phyloP scores from a whole-genome alignment of 2,888 invertebrate species.

The Zeuzera pyrina region DNA sequence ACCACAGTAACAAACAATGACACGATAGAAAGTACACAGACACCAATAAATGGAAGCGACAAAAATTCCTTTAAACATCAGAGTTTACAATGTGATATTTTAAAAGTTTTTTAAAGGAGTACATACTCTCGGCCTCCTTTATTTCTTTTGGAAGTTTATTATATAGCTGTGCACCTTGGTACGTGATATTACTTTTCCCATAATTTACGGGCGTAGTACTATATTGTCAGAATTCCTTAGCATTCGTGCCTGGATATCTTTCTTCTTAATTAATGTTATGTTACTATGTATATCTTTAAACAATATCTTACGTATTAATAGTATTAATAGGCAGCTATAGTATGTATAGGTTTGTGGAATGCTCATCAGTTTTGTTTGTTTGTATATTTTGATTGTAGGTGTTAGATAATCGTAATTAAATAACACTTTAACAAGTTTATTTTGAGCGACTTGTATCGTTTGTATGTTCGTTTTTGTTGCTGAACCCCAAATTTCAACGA shows the following conservation, averaged over 20 bases:
- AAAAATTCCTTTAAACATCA: no score
- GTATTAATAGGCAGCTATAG: not conserved
- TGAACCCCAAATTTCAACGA: constrained; percentile 2
- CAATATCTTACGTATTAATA: constrained; percentile 1
- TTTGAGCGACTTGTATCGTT: constrained; percentile 1
- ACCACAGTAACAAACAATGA: no score
- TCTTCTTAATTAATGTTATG: no score
- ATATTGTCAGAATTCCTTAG: no score
- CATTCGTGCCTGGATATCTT: no score
- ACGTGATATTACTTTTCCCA: not conserved
- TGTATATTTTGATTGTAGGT: constrained; percentile 1
- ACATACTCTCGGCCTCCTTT: no score
- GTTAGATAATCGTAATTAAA: constrained; percentile 1
- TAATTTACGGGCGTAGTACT: no score
- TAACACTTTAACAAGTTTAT: constrained; percentile 1
- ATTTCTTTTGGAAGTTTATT: no score
- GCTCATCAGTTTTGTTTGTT: constrained; percentile 1
- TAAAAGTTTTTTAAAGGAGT: no score
- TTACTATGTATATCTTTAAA: not conserved
- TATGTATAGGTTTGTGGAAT: not conserved
- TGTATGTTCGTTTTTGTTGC: not conserved
- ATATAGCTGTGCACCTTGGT: constrained; percentile 1
- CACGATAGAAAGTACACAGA: no score
- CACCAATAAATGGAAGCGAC: no score
- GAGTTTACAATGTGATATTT: no score